Conservation (phyloP, 1,140 invertebrate genomes). For the Rhopalosiphum maidis region DNA sequence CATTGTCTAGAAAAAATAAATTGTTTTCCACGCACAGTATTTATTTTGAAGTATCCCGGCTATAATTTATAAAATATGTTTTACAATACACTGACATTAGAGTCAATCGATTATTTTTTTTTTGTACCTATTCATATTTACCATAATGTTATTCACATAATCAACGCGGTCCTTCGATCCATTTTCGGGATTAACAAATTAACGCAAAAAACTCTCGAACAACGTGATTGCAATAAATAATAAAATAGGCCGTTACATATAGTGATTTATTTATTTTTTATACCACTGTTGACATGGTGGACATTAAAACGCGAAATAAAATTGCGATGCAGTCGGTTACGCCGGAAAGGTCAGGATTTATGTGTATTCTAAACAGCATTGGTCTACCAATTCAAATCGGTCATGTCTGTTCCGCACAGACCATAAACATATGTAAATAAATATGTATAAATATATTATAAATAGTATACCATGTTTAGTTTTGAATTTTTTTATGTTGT, state of each 20-base stretch:
- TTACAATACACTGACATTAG: not conserved
- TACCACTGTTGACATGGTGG: not conserved
- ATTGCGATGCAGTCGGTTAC: conserved; percentile 18
- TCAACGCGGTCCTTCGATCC: not conserved
- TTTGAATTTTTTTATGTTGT: not conserved
- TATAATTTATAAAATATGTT: not conserved
- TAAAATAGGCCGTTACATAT: not conserved
- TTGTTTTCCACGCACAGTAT: not conserved
- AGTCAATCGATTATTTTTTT: not conserved
- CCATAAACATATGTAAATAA: not conserved
- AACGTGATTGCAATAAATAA: not conserved
- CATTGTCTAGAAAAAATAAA: not conserved
- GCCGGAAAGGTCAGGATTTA: conserved; percentile 9
- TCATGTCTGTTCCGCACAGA: not conserved
- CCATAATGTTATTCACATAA: not conserved
- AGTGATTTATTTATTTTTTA: conserved; percentile 5
- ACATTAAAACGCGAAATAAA: conserved; percentile 30
- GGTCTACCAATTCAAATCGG: not conserved
- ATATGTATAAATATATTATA: not conserved
- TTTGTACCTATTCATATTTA: not conserved
- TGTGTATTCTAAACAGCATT: not conserved
- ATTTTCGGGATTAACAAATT: not conserved
- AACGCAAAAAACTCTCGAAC: not conserved
- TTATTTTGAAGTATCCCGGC: not conserved
- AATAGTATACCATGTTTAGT: not conserved